Conservation (phyloP, 2,797 vertebrate genomes). For the Delichon dasypus region DNA sequence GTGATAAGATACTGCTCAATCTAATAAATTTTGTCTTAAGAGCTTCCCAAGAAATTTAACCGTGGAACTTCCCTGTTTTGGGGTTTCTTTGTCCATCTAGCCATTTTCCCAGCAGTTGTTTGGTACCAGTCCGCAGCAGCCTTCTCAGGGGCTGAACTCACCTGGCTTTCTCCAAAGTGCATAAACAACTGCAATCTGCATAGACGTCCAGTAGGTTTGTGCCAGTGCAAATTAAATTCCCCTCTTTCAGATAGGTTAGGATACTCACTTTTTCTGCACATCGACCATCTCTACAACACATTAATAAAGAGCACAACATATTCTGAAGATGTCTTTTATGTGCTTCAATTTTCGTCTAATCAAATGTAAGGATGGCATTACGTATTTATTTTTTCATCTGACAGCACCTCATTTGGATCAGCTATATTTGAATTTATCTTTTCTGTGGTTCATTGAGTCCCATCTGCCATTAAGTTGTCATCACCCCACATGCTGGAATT, state of each 20-base stretch:
- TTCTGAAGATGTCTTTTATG: neutral
- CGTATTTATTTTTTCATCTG: neutral
- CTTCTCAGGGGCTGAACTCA: neutral
- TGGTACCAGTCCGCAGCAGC: neutral
- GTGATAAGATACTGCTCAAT: neutral
- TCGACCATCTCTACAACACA: rapidly evolving
- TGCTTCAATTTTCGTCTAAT: neutral
- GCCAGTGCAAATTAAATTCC: neutral
- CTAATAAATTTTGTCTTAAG: neutral
- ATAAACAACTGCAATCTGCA: neutral
- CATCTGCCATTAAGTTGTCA: neutral
- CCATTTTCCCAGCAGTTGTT: neutral
- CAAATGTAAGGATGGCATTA: neutral
- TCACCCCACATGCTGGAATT: neutral
- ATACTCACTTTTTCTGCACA: neutral
- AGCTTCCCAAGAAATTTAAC: neutral
- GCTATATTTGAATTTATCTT: neutral
- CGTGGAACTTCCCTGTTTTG: rapidly evolving
- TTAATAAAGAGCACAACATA: neutral
- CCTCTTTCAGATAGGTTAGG: neutral
- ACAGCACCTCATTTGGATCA: neutral
- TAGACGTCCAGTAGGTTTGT: neutral
- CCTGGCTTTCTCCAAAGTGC: neutral
- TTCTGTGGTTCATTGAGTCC: neutral
- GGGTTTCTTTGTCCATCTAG: neutral